Conservation (phyloP, 1,140 invertebrate genomes). For the Caenorhabditis latens region DNA sequence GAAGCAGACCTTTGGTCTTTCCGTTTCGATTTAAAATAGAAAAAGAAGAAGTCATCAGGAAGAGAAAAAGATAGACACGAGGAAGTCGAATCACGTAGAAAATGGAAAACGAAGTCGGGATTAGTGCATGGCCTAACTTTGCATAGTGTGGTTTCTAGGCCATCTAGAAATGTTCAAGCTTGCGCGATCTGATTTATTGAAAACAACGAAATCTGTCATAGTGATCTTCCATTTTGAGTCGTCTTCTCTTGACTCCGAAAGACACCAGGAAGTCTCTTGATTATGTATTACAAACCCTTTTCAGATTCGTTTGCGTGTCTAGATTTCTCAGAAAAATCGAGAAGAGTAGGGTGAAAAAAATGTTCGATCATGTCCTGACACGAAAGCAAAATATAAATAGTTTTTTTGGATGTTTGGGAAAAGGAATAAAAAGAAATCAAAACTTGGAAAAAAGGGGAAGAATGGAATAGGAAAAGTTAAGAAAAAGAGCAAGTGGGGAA, state of each 20-base stretch:
- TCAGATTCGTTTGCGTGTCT: background rate
- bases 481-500: no score
- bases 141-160: background rate
- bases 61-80: background rate
- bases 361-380: no score
- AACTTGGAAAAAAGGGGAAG: no score
- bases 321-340: background rate
- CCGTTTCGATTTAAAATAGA: conserved; percentile 6
- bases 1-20: conserved; percentile 26
- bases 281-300: background rate
- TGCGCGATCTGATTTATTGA: no score
- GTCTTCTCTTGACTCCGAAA: background rate
- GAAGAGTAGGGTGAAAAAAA: background rate
- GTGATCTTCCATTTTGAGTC: background rate
- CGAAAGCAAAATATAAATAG: no score
- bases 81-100: background rate
- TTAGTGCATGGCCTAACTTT: background rate
- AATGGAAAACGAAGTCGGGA: background rate
- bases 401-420: no score
- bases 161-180: no score
- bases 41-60: background rate
- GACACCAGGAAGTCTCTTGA: background rate
- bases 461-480: no score
- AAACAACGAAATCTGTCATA: background rate
- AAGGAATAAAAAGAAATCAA: no score